Evolutionary conservation across 2,888 invertebrate genomes (phyloP), one percentile per base, ranked within the genome.

Genomic region (Andrena trimmerana): DNA sequence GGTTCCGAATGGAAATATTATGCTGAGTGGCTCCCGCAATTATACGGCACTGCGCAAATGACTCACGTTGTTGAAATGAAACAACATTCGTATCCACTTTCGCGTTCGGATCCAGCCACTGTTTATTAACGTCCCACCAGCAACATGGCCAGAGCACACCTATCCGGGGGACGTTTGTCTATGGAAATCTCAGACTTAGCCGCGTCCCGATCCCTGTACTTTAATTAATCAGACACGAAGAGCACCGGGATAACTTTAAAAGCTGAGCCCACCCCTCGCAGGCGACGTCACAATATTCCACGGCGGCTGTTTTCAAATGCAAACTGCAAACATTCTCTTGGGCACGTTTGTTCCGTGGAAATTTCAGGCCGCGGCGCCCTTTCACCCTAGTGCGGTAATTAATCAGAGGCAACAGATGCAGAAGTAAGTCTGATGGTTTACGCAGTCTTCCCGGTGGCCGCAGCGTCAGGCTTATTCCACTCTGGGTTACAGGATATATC

Each of bases 341-440:
- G 52, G 36, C 57, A 7, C 59, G 62, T 48, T 29, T 54, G 42
- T 63, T 71, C 16, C 31, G 27, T 6, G 65, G 7, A 50, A 66
- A 66, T 77, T 72, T 36, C 73, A 33, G 6, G n/a, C 5, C 20
- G 24, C 1, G 7, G 16, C n/a, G 50, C 31, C 10, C 33, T 10
- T 8, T 5, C 57, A 5, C 8, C 42, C 20, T 5, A 7, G 33
- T 20, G n/a, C 24, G 10, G 27, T 59, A 72, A 77, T 77, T 77
- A 78, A 77, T 78, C 78, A 78, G 54, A 4, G 78, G 77, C 57
- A 78, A 77, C 78, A 78, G 78, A 77, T 78, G 78, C 78, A 54
- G 68, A 69, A 63, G 68, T 63, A 62, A 77, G 68, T 48, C 48
- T 36, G 24, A 62, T 50, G 77, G 27, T 52, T 76, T 16, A 50